A percentile compares a stretch with the other conserved stretches of the same genome.
These are phyloP conservation scores for Nomia melanderi DNA, from an alignment of 1,140 invertebrate genomes.

Conservation along the genomic window DNA sequence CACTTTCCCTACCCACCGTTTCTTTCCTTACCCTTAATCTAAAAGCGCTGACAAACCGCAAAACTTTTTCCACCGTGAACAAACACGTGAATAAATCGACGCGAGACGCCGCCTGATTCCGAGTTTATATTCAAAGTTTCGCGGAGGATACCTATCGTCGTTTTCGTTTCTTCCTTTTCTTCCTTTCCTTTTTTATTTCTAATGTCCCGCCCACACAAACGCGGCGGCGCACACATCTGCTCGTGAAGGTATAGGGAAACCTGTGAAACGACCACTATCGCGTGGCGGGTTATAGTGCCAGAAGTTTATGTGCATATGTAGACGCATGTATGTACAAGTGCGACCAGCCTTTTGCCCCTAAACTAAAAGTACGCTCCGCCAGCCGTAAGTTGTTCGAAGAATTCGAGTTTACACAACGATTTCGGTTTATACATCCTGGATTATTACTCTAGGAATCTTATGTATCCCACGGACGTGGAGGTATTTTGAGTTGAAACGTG, in stretches of 20 bases:
- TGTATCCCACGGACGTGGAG: not conserved
- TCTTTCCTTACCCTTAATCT: slow-evolving; percentile 69
- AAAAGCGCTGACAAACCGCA: slow-evolving; percentile 79
- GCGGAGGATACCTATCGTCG: slow-evolving; percentile 58
- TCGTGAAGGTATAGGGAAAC: not conserved
- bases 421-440: not conserved
- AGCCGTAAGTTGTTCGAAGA: not conserved
- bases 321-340: not conserved
- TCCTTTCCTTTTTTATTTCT: slow-evolving; percentile 50
- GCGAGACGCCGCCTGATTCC: slow-evolving; percentile 64
- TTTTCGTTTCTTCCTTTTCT: slow-evolving; percentile 52
- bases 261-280: slow-evolving; percentile 1
- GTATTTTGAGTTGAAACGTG: not conserved
- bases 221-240: not conserved
- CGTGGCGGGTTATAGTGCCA: not conserved
- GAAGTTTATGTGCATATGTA: slow-evolving; percentile 5
- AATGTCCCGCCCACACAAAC: slow-evolving; percentile 18
- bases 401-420: not conserved
- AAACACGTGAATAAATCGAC: slow-evolving; percentile 80
- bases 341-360: not conserved
- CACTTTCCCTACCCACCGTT: slow-evolving; percentile 33
- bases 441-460: not conserved
- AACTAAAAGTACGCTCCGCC: not conserved
- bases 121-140: slow-evolving; percentile 79
- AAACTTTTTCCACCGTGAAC: slow-evolving; percentile 78